Evolutionary conservation across 2,797 vertebrate species (phyloP), one percentile per base, ranked within the genome.

Genomic region (Sebastes taczanowskii): DNA sequence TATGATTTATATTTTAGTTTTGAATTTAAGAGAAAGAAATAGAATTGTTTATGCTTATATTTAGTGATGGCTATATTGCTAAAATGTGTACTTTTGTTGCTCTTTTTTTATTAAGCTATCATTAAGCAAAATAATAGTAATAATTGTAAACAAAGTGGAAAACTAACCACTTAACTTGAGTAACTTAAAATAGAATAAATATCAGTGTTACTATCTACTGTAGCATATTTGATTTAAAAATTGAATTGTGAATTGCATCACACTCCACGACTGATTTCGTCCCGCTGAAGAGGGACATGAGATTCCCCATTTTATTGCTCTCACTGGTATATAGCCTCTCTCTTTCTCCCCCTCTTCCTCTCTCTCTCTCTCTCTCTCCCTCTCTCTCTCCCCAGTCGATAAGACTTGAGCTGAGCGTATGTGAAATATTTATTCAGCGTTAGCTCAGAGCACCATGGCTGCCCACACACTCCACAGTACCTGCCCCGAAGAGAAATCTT

Each of bases 361-460:
- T 29, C 35, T 38, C 35, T 38, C 49, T 55, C 74, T 71, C 22
- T 71, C 65, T 60, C 30, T 72, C 65, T 58, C 67, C 63, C 64
- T 66, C 70, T 70, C 82, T 73, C 82, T 64, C 69, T 87, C 88
- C 82, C 77, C 71, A 89, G 90, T 92, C 85, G 91, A 95, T 94
- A 94, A 92, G 92, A 91, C 93, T 93, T 91, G 93, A 95, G 91
- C 86, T 91, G 92, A 94, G 90, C 88, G 89, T 93, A 94, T 94
- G 93, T 95, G 94, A 94, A 95, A 95, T 95, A 95, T 95, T 94
- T 95, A 95, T 95, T 95, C 94, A 90, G 91, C 52, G 88, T 90
- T 93, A 81, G 94, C 93, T 94, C 88, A 71, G 78, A 94, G 94
- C 92, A 74, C 92, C 82, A 68, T 69, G 77, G 84, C 91, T 94